These are phyloP conservation scores for Sebastes cheni DNA, from an alignment of 2,797 vertebrate genomes.

Conservation along the genomic window DNA sequence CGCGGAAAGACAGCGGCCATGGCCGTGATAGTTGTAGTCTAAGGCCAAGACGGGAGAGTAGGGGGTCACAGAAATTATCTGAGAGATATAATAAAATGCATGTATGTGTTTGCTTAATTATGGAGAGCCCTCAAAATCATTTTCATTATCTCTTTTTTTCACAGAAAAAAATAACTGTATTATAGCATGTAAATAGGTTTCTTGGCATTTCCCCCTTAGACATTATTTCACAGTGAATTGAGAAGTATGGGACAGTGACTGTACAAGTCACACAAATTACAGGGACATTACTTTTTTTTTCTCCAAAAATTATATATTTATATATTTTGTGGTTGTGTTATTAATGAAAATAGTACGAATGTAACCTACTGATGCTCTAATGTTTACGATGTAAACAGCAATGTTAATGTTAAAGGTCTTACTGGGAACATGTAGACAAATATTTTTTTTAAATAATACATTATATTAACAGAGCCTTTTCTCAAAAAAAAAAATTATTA, in stretches of 20 bases:
- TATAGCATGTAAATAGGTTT: background rate
- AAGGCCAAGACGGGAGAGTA: slow-evolving; percentile 7
- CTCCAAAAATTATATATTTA: background rate
- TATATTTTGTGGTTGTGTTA: background rate
- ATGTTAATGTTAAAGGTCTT: background rate
- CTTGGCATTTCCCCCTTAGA: background rate
- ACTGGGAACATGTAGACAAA: too few relatives aligned
- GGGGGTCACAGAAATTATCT: background rate
- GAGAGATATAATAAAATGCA: background rate
- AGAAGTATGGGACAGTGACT: background rate
- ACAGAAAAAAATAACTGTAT: background rate
- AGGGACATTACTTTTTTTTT: background rate
- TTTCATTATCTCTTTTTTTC: background rate
- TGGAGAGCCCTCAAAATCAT: background rate
- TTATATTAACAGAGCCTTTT: too few relatives aligned
- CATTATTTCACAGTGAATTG: background rate
- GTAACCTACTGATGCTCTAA: background rate
- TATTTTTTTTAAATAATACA: too few relatives aligned
- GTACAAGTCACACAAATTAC: background rate
- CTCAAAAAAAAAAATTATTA: rapidly evolving
- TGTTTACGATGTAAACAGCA: background rate
- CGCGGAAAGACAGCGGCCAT: slow-evolving; percentile 55
- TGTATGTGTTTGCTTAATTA: background rate
- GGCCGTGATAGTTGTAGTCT: slow-evolving; percentile 57
- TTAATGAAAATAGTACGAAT: background rate